Evolutionary conservation across 2,113 vertebrate species (phyloP), one percentile per base, ranked within the genome.

Genomic region (Benitochromis conjunctus): DNA sequence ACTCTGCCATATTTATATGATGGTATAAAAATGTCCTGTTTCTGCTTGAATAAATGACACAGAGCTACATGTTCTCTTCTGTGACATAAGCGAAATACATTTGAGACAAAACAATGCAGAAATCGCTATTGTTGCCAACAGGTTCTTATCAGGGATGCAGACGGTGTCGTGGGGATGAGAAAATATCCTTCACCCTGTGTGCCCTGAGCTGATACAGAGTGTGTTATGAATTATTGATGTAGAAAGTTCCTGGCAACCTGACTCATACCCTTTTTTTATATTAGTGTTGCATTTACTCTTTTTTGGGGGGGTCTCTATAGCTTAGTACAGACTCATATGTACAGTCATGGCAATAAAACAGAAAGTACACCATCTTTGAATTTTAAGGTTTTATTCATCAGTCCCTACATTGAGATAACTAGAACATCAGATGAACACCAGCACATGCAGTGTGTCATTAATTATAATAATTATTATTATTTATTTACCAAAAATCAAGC

Each of bases 191-290:
- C 55, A 64, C 56, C 29, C 48, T 7, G 56, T 80, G 18, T 88
- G 69, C 51, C 82, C 62, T 29, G 71, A 88, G 79, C 34, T 81
- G 81, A 80, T 82, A 82, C 62, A 87, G 57, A 80, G 85, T 62
- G 56, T 56, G 77, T 36, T 88, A 51, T 88, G 19, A 91, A 85
- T 86, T 79, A 85, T 86, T 76, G 41, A 89, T 84, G 80, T 69
- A 71, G 24, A 74, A 51, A 69, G 29, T 83, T 77, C 5, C 78
- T 53, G 56, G 80, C 69, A 85, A 38, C 53, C 46, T 85, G 26
- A 80, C 78, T 79, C 18, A 57, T 43, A 54, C 79, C 24, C n/a
- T 81, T 80, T 38, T 29, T 81, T 79, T 81, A 56, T 66, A 34
- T 43, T 26, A 76, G 8, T 18, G 2, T 14, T 81, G 60, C 7